Evolutionary conservation across 1,140 invertebrate species (phyloP).

Genomic region (Doryteuthis pealeii): DNA sequence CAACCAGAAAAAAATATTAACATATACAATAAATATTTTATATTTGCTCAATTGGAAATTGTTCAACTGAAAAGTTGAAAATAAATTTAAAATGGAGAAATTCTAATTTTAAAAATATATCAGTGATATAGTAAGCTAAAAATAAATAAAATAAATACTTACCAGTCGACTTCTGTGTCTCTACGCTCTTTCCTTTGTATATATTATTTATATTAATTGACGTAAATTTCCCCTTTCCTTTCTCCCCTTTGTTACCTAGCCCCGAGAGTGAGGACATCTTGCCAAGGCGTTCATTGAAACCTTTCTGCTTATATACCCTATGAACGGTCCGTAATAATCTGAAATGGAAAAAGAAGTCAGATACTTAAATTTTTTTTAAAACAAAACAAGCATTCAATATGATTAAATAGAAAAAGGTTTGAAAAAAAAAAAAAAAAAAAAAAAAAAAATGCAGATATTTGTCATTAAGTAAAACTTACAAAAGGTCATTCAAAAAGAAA

Average conservation of each 20-base stretch:
- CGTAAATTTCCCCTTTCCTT: constrained; percentile 92
- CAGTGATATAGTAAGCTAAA: no score
- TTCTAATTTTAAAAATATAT: no score
- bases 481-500: no score
- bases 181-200: constrained; percentile 76
- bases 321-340: constrained; percentile 68
- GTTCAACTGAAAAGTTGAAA: not conserved
- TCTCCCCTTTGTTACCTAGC: constrained; percentile 82
- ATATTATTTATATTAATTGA: constrained; percentile 96
- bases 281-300: constrained; percentile 75
- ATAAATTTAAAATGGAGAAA: no score
- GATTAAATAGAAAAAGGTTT: no score
- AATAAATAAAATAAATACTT: no score
- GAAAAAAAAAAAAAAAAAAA: no score
- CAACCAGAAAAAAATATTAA: not conserved
- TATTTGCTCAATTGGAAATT: no score
- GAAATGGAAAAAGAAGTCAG: constrained; percentile 53
- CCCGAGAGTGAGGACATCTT: constrained; percentile 86
- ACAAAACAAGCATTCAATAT: no score
- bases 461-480: no score
- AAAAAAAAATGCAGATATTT: no score
- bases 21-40: not conserved
- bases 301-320: constrained; percentile 51
- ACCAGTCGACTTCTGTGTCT: constrained; percentile 62
- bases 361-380: no score